phyloP scores from a whole-genome alignment of 2,888 invertebrate species.

The Drosophila rellima region DNA sequence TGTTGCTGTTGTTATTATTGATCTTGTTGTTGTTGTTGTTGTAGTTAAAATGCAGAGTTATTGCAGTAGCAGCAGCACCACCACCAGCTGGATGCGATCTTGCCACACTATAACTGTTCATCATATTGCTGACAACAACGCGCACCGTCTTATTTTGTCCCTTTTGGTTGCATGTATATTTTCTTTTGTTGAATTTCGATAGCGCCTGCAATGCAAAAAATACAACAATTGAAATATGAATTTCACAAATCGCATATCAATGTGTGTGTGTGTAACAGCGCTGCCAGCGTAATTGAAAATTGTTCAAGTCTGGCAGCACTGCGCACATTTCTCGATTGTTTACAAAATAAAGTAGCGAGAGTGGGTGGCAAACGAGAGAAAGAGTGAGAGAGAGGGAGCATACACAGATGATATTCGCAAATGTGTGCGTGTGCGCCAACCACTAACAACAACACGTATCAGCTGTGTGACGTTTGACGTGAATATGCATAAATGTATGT shows the following conservation, averaged over 20 bases:
- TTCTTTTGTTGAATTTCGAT: slow-evolving; percentile 17
- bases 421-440: slow-evolving; percentile 53
- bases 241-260: slow-evolving; percentile 67
- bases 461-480: slow-evolving; percentile 65
- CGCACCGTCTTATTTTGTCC: slow-evolving; percentile 13
- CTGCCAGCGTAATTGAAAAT: slow-evolving; percentile 57
- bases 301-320: slow-evolving; percentile 60
- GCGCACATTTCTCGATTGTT: slow-evolving; percentile 58
- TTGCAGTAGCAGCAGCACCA: slow-evolving; percentile 46
- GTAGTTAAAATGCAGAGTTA: slow-evolving; percentile 64
- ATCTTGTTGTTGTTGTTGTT: slow-evolving; percentile 36
- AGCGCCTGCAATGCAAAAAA: slow-evolving; percentile 45
- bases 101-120: slow-evolving; percentile 62
- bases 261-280: slow-evolving; percentile 38
- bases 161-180: slow-evolving; percentile 35
- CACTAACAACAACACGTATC: slow-evolving; percentile 62
- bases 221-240: slow-evolving; percentile 42
- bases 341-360: slow-evolving; percentile 64
- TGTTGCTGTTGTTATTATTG: slow-evolving; percentile 32
- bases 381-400: slow-evolving; percentile 11
- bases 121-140: slow-evolving; percentile 44
- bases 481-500: slow-evolving; percentile 39
- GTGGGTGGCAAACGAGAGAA: slow-evolving; percentile 35
- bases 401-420: slow-evolving; percentile 45
- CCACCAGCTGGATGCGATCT: slow-evolving; percentile 50